Percentiles rank a stretch among this genome's conserved stretches.
Conservation (phyloP, 23 tunicate genomes). For the Trididemnum clinides region DNA sequence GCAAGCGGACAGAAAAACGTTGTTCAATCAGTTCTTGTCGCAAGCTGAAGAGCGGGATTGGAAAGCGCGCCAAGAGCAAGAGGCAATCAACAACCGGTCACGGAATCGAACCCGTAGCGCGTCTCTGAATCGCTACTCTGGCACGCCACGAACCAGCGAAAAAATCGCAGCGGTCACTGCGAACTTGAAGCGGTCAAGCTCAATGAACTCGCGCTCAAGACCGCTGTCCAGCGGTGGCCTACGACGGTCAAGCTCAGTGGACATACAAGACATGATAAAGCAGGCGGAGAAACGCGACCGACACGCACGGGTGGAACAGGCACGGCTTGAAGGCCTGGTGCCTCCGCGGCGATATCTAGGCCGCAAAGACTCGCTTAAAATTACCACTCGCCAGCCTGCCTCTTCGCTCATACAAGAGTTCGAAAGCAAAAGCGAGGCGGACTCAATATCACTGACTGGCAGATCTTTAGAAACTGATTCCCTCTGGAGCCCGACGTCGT, state of each 20-base stretch:
- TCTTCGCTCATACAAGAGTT: slow-evolving; percentile 31
- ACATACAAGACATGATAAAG: slow-evolving; percentile 39
- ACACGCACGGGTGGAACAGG: slow-evolving; percentile 62
- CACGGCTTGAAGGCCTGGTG: slow-evolving; percentile 47
- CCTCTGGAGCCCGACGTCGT: not conserved
- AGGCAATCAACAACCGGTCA: not conserved
- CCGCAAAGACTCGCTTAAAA: slow-evolving; percentile 36
- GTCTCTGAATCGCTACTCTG: slow-evolving; percentile 9
- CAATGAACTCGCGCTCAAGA: not conserved
- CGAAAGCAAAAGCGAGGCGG: slow-evolving; percentile 8
- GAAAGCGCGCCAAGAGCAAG: slow-evolving; percentile 49
- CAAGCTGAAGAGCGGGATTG: slow-evolving; percentile 68
- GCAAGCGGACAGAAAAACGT: slow-evolving; percentile 12
- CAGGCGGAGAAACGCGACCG: slow-evolving; percentile 62
- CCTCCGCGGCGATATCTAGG: slow-evolving; percentile 47
- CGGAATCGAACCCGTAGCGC: slow-evolving; percentile 42
- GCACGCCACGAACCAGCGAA: not conserved
- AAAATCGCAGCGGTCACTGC: not conserved
- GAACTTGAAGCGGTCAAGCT: slow-evolving; percentile 18
- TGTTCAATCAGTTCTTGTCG: slow-evolving; percentile 53
- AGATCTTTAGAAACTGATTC: not conserved
- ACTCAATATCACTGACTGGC: not conserved
- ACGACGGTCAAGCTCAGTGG: slow-evolving; percentile 46
- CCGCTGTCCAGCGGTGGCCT: not conserved
- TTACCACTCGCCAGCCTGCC: slow-evolving; percentile 20